A percentile compares a stretch with the other conserved stretches of the same genome.
These are phyloP conservation scores for Mastomys coucha DNA, from an alignment of 2,113 vertebrate genomes.

Conservation along the genomic window DNA sequence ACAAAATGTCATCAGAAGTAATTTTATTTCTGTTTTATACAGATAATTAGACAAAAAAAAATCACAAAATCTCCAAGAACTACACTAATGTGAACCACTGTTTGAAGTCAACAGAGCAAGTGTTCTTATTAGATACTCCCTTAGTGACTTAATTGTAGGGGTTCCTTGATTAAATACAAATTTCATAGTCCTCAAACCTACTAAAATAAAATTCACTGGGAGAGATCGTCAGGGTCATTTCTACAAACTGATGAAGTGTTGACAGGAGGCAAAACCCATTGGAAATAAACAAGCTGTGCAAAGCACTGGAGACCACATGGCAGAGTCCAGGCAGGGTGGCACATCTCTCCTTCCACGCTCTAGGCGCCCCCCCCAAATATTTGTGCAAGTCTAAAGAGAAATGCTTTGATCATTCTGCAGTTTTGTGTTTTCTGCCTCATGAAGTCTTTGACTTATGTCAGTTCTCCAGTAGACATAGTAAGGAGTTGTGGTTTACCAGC, in stretches of 20 bases:
- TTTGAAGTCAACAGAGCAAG: background rate
- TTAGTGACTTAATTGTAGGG: slow-evolving; percentile 1
- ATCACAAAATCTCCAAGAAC: background rate
- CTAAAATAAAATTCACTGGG: background rate
- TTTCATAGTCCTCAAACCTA: background rate
- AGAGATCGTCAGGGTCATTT: background rate
- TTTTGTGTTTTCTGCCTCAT: slow-evolving; percentile 13
- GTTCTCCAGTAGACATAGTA: background rate
- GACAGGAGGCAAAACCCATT: background rate
- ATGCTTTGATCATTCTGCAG: background rate
- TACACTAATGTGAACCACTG: background rate
- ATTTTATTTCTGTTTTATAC: background rate
- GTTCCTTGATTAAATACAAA: slow-evolving; percentile 9
- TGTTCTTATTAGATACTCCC: background rate
- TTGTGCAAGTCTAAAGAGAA: background rate
- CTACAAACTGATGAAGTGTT: background rate
- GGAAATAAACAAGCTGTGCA: background rate
- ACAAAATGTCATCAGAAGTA: background rate
- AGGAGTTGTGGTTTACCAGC: background rate
- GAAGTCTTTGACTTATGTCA: background rate
- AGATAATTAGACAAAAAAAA: slow-evolving; percentile 7
- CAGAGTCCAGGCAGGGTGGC: background rate
- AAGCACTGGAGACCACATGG: background rate
- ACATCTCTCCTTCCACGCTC: background rate
- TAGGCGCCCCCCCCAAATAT: background rate